Evolutionary conservation across 2,797 vertebrate species (phyloP).

Genomic region (Cossypha dichroa): DNA sequence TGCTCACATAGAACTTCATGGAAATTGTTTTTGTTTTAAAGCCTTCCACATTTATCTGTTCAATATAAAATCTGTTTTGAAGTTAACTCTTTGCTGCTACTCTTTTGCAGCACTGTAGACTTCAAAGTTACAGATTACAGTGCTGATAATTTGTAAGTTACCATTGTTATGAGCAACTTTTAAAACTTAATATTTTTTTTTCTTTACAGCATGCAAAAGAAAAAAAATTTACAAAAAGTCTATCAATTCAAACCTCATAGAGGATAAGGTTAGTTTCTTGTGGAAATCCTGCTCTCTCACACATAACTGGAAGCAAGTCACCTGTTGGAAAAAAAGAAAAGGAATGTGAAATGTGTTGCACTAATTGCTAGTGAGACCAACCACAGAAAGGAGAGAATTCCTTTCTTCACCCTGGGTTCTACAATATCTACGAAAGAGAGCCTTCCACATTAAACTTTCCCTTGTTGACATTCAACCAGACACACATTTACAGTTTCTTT

Average conservation of each 20-base stretch:
- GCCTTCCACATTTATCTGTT: not conserved
- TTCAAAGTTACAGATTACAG: not conserved
- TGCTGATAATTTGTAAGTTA: not conserved
- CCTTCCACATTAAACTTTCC: not conserved
- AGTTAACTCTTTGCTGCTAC: not conserved
- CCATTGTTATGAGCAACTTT: not conserved
- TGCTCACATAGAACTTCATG: not conserved
- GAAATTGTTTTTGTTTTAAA: not conserved
- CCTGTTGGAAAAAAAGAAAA: conserved; percentile 76
- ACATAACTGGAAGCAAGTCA: conserved; percentile 99
- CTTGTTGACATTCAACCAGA: not conserved
- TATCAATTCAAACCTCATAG: conserved; percentile 90
- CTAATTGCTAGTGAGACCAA: not conserved
- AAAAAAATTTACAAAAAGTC: not conserved
- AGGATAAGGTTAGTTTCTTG: conserved; percentile 99
- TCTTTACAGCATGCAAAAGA: not conserved
- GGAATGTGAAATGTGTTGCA: not conserved
- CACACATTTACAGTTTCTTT: not conserved
- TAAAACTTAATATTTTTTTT: not conserved
- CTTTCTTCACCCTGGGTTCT: not conserved
- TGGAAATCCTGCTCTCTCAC: conserved; percentile 99
- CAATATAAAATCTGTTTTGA: not conserved
- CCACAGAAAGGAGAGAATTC: not conserved
- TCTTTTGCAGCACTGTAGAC: not conserved
- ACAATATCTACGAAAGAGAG: not conserved